Base-by-base conservation (phyloP, 2,888 invertebrate species). In the Scaptomyza polygonia region DNA sequence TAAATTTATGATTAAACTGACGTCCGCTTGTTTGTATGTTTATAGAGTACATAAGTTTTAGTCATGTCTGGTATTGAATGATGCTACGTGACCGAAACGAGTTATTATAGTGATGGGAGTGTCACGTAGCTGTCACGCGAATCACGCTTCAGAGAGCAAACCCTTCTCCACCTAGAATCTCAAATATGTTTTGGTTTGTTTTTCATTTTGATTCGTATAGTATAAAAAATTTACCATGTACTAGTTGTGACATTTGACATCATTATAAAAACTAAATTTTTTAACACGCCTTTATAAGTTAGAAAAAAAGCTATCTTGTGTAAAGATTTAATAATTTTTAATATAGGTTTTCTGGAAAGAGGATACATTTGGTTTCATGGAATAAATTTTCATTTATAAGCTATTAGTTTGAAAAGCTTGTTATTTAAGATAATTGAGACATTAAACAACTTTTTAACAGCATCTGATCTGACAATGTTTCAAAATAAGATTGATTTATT, bases 1-100 rank as follows among this genome's bases (percentile, higher is more conserved):
- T 3, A 21, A 21, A 3, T 21, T 21, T 25, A 25, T 25, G 25
- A 25, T 25, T 25, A 25, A 25, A 25, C 5, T 25, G 5, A 5
- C 25, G 5, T 21, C 21, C 21, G 3, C 21, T 3, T 21, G 21
- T 21, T 21, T 21, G 25, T n/a, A 21, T 27, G 49, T 53, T 53
- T 11, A 2, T 11, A 9, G 11, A 30, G 21, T 42, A 64, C 25
- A 45, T 45, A 42, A 21, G 18, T 47, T 32, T 42, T 64, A 56
- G 63, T 25, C 21, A 62, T 30, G 44, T 58, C 42, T 61, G 27
- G 48, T 16, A 16, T 44, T 63, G 57, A 54, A 63, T 42, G 54
- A 2, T 34, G 52, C 18, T 21, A 86, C 84, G 84, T 83, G 86
- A 71, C 55, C 58, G 45, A 66, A 70, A 59, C 80, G 48, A 43